These are phyloP conservation scores for Camelus dromedarius DNA, from an alignment of 2,113 vertebrate genomes.

Conservation along the genomic window DNA sequence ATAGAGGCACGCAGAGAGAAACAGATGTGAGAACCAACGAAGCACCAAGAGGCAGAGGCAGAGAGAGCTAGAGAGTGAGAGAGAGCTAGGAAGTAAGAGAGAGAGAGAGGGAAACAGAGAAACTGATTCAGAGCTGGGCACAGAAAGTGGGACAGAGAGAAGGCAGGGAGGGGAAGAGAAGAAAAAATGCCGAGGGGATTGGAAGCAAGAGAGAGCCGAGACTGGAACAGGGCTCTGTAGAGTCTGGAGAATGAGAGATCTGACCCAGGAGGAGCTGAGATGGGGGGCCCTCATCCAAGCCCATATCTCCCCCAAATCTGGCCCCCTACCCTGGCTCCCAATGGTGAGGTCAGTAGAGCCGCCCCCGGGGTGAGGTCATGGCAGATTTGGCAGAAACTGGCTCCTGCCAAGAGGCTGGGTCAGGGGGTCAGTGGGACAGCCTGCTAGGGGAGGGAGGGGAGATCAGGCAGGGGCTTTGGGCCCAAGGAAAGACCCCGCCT, in stretches of 20 bases:
- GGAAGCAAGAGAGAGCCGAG: background rate
- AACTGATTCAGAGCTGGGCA: background rate
- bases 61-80: background rate
- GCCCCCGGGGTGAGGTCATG: constrained; percentile 70
- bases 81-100: background rate
- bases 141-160: background rate
- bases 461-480: background rate
- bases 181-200: background rate
- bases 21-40: background rate
- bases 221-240: background rate
- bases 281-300: background rate
- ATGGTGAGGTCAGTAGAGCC: constrained; percentile 57
- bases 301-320: background rate
- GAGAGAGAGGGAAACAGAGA: background rate
- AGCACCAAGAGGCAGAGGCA: background rate
- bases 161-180: background rate
- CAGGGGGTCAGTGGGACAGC: constrained; percentile 79
- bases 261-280: background rate
- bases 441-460: background rate
- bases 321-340: background rate
- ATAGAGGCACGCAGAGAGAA: background rate
- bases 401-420: constrained; percentile 74
- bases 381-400: background rate
- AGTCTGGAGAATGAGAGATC: background rate
- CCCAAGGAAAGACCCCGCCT: constrained; percentile 31